Percentiles rank a stretch among this genome's conserved stretches.
Conservation (phyloP, 2,888 invertebrate species). For the Zaprionus lineosus region DNA sequence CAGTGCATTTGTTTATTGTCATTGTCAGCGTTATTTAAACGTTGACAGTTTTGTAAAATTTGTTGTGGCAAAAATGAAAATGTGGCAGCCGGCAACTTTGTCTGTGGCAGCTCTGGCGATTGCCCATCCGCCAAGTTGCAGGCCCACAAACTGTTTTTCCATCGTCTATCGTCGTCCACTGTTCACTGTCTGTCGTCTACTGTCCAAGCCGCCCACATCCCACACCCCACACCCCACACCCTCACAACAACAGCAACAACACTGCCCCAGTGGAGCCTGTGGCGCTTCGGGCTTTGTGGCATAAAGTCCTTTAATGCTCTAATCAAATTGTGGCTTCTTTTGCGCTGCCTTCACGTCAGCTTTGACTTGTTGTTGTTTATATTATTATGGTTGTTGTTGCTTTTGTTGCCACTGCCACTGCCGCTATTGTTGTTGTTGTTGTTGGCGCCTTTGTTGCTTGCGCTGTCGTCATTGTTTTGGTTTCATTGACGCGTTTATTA, state of each 20-base stretch:
- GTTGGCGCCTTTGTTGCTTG: constrained; percentile 28
- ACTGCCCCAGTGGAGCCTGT: constrained; percentile 39
- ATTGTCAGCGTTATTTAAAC: constrained; percentile 75
- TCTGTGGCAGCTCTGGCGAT: constrained; percentile 23
- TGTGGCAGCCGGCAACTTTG: constrained; percentile 47
- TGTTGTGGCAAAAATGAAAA: constrained; percentile 35
- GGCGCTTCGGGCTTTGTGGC: constrained; percentile 70
- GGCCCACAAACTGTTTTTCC: neutral
- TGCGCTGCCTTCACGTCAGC: constrained; percentile 45
- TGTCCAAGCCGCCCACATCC: neutral
- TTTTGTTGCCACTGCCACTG: constrained; percentile 33
- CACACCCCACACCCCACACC: neutral
- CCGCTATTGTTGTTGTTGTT: constrained; percentile 32
- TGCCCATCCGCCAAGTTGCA: constrained; percentile 31
- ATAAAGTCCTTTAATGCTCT: constrained; percentile 76
- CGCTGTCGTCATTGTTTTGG: constrained; percentile 71
- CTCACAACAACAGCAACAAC: neutral
- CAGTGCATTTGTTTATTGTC: constrained; percentile 74
- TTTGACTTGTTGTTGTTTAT: constrained; percentile 43
- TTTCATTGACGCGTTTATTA: constrained; percentile 76
- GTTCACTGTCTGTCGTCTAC: too few relatives aligned
- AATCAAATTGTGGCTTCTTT: constrained; percentile 77
- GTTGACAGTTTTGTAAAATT: constrained; percentile 64
- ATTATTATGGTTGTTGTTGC: constrained; percentile 27
- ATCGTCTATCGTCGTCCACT: too few relatives aligned